Percentiles rank a stretch among this genome's conserved stretches.
These are phyloP conservation scores for Scaptomyza parva DNA, from an alignment of 2,888 invertebrate genomes.

Conservation along the genomic window DNA sequence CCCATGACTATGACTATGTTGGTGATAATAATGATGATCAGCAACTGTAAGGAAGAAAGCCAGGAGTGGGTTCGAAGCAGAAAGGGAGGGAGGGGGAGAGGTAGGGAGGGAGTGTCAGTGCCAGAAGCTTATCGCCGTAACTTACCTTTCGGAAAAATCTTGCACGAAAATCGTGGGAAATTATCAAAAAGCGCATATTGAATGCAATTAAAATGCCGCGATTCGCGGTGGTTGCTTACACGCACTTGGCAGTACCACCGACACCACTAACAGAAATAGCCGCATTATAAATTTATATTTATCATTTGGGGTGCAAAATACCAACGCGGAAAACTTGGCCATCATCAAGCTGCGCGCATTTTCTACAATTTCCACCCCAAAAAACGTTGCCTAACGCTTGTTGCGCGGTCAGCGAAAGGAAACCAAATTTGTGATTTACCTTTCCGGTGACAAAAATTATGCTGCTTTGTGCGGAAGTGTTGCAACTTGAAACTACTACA, in stretches of 20 bases:
- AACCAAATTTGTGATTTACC: constrained; percentile 73
- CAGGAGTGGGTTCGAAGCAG: constrained; percentile 9
- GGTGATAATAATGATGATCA: constrained; percentile 38
- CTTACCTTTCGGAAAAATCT: constrained; percentile 62
- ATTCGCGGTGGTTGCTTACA: constrained; percentile 67
- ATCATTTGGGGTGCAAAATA: constrained; percentile 49
- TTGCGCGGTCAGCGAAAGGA: constrained; percentile 69
- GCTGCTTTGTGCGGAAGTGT: constrained; percentile 57
- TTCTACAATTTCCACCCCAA: constrained; percentile 73
- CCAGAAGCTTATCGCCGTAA: constrained; percentile 36
- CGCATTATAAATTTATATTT: constrained; percentile 21
- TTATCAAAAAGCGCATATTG: constrained; percentile 78
- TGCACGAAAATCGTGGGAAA: constrained; percentile 78
- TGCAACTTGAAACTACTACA: constrained; percentile 57
- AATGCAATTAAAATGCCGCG: constrained; percentile 77
- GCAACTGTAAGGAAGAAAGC: constrained; percentile 8
- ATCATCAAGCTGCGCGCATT: constrained; percentile 57
- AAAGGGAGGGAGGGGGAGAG: constrained; percentile 13
- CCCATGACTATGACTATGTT: constrained; percentile 42
- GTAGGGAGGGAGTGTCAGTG: constrained; percentile 11
- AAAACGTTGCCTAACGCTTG: constrained; percentile 53
- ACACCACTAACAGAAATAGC: constrained; percentile 21
- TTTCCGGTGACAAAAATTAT: constrained; percentile 74
- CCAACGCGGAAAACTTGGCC: constrained; percentile 44
- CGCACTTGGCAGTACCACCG: constrained; percentile 49